Conservation (phyloP, 1,140 invertebrate species). For the Pseudoatta argentina region DNA sequence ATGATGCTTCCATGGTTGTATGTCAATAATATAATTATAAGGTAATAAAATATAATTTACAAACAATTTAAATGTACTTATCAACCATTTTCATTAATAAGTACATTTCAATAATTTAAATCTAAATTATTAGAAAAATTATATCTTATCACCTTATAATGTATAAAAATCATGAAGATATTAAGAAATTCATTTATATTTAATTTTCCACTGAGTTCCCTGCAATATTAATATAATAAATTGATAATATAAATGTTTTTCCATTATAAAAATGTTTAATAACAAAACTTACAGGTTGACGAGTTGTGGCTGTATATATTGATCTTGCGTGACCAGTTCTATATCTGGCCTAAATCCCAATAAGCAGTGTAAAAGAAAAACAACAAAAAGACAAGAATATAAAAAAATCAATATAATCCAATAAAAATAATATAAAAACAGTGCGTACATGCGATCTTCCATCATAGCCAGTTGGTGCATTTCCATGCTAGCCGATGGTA, state of each 20-base stretch:
- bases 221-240: not conserved
- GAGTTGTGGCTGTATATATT: constrained; percentile 75
- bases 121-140: no score
- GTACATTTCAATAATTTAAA: no score
- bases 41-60: no score
- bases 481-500: constrained; percentile 75
- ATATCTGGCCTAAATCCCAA: constrained; percentile 83
- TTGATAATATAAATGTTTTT: not conserved
- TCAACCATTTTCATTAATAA: no score
- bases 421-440: constrained; percentile 70
- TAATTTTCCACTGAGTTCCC: not conserved
- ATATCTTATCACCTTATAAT: no score
- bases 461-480: constrained; percentile 74
- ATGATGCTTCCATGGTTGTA: no score
- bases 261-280: not conserved
- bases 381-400: constrained; percentile 48
- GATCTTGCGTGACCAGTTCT: constrained; percentile 81
- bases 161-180: no score
- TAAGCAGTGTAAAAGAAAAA: constrained; percentile 48
- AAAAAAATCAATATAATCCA: constrained; percentile 71
- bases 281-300: constrained; percentile 80
- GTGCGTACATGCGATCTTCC: constrained; percentile 86
- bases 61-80: no score
- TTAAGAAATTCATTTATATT: no score
- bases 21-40: no score